These are phyloP conservation scores for Conchocele bisecta DNA, from an alignment of 2,888 invertebrate genomes.

Conservation along the genomic window DNA sequence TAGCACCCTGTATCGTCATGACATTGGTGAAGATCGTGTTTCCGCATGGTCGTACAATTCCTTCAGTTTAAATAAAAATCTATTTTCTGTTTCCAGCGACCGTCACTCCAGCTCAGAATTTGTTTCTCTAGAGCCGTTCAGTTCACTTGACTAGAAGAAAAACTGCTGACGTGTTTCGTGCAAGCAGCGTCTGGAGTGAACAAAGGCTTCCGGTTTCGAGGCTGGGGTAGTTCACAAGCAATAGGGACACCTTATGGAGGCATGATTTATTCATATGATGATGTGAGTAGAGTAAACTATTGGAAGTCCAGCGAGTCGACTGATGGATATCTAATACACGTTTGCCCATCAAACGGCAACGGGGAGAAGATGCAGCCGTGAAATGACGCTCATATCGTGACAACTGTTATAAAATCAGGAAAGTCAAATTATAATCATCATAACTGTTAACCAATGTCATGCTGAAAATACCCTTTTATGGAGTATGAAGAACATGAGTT, in stretches of 20 bases:
- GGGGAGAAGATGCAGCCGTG: conserved; percentile 27
- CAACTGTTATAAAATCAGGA: too few species aligned
- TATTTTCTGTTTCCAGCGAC: too few species aligned
- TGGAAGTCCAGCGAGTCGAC: conserved; percentile 28
- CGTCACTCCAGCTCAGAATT: too few species aligned
- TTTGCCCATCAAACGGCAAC: conserved; percentile 33
- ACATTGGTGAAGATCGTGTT: conserved; percentile 8
- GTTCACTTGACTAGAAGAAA: background rate
- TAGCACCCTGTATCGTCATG: background rate
- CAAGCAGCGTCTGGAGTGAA: conserved; percentile 37
- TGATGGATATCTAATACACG: conserved; percentile 23
- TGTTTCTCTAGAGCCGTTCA: too few species aligned
- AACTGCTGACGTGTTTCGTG: conserved; percentile 20
- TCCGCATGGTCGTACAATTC: background rate
- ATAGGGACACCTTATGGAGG: conserved; percentile 25
- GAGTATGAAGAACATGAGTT: too few species aligned
- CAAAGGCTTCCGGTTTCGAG: conserved; percentile 33
- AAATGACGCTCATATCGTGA: too few species aligned
- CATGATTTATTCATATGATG: conserved; percentile 28
- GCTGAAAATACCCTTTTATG: too few species aligned
- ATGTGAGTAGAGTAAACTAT: conserved; percentile 9
- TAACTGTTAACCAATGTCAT: too few species aligned
- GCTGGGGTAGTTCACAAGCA: conserved; percentile 32
- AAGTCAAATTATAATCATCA: too few species aligned
- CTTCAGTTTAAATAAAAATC: background rate